A percentile compares a stretch with the other conserved stretches of the same genome.
phyloP scores from a whole-genome alignment of 2,797 vertebrate species.

The Lepus oiostolus region DNA sequence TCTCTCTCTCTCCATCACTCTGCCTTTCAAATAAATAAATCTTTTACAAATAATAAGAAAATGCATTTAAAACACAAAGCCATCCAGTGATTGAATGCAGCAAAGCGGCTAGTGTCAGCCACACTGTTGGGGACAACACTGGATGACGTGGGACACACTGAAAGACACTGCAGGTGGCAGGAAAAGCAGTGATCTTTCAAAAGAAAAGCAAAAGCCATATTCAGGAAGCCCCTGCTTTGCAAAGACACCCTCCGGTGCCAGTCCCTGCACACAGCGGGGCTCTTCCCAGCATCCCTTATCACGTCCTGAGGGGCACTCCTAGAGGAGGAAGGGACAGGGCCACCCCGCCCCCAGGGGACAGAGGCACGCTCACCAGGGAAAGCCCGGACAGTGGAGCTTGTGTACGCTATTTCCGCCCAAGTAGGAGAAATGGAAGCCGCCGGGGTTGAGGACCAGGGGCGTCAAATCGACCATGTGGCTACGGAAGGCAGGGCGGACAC shows the following conservation, averaged over 20 bases:
- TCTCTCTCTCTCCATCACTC: no score
- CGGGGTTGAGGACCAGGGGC: constrained; percentile 76
- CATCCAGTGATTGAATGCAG: no score
- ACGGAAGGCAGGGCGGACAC: not conserved
- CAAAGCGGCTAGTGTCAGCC: no score
- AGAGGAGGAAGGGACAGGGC: not conserved
- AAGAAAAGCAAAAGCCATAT: not conserved
- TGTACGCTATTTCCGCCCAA: constrained; percentile 12
- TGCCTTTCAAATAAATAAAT: no score
- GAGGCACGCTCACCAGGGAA: constrained; percentile 71
- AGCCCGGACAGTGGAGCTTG: constrained; percentile 30
- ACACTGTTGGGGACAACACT: not conserved
- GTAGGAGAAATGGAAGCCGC: constrained; percentile 74
- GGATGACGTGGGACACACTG: not conserved
- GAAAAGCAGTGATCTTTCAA: not conserved
- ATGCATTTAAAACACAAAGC: no score
- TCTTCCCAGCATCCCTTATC: not conserved
- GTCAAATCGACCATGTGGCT: constrained; percentile 76
- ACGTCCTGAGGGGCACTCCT: not conserved
- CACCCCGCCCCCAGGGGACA: rapidly evolving
- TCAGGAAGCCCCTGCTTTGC: not conserved
- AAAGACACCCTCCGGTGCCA: not conserved
- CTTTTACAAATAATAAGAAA: no score
- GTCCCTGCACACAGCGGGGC: not conserved
- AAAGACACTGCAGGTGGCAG: not conserved